Conservation (phyloP, 2,888 invertebrate genomes). For the Pegoplata infirma region DNA sequence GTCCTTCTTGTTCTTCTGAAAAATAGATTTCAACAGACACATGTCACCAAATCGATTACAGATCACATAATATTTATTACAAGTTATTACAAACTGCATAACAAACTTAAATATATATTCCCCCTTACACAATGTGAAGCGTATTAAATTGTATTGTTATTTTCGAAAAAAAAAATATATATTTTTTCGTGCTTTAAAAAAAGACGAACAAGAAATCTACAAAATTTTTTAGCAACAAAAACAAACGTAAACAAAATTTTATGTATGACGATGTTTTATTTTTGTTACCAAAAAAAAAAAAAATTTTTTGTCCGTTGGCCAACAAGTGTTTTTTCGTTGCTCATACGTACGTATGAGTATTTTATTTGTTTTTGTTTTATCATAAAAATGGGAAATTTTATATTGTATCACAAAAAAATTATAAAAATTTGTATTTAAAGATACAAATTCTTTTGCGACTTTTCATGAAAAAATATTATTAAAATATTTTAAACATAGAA, state of each 20-base stretch:
- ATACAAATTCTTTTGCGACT: background rate
- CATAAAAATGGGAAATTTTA: background rate
- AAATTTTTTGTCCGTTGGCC: conserved; percentile 41
- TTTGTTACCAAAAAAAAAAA: conserved; percentile 33
- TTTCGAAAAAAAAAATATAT: conserved; percentile 1
- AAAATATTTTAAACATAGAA: background rate
- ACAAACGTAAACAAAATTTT: conserved; percentile 55
- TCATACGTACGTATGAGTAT: conserved; percentile 14
- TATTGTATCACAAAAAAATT: too few species aligned
- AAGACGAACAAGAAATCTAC: too few species aligned
- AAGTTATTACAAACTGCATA: too few species aligned
- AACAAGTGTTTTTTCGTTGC: conserved; percentile 38
- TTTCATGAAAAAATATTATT: background rate
- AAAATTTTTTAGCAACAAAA: background rate
- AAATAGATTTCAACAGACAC: too few species aligned
- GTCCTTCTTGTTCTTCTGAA: too few species aligned
- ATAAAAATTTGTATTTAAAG: background rate
- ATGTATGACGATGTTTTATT: conserved; percentile 50
- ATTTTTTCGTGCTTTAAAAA: too few species aligned
- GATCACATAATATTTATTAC: too few species aligned
- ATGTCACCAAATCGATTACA: too few species aligned
- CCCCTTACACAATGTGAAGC: too few species aligned
- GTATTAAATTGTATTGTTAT: conserved; percentile 24
- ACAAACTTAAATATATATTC: too few species aligned
- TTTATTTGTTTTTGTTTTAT: background rate